phyloP scores from a whole-genome alignment of 2,888 invertebrate species.

The Lamellibrachia columna region DNA sequence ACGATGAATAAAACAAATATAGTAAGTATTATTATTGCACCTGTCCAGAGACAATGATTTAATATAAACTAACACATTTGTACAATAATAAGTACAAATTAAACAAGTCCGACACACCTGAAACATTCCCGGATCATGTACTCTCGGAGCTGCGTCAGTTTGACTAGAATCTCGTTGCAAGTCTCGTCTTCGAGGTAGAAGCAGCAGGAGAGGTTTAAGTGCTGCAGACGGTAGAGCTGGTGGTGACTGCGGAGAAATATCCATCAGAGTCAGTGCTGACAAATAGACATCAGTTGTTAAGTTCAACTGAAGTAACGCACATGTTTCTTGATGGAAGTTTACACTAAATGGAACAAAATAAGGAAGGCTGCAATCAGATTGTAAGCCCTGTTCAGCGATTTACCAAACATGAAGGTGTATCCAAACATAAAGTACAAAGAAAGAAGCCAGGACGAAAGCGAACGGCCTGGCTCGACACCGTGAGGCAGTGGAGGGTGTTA shows the following conservation, averaged over 20 bases:
- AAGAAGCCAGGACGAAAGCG: too few species aligned
- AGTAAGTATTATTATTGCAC: neutral
- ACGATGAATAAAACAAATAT: neutral
- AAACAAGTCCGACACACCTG: neutral
- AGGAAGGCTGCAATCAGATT: too few species aligned
- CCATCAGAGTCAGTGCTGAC: neutral
- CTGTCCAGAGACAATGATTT: neutral
- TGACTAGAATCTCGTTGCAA: neutral
- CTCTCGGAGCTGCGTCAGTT: constrained; percentile 11
- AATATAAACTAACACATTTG: neutral
- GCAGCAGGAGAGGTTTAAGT: constrained; percentile 16
- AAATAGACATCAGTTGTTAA: neutral
- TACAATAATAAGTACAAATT: neutral
- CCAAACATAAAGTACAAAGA: too few species aligned
- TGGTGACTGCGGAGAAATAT: neutral
- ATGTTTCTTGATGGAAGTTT: neutral
- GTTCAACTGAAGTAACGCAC: neutral
- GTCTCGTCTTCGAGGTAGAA: neutral
- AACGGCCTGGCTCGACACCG: too few species aligned
- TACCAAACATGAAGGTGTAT: too few species aligned
- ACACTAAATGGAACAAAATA: too few species aligned
- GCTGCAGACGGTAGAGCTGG: neutral
- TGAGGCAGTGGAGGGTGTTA: too few species aligned
- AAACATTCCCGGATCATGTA: constrained; percentile 10
- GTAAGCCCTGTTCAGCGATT: too few species aligned